Conservation (phyloP, 1,140 invertebrate species). For the Ceratina japonica region DNA sequence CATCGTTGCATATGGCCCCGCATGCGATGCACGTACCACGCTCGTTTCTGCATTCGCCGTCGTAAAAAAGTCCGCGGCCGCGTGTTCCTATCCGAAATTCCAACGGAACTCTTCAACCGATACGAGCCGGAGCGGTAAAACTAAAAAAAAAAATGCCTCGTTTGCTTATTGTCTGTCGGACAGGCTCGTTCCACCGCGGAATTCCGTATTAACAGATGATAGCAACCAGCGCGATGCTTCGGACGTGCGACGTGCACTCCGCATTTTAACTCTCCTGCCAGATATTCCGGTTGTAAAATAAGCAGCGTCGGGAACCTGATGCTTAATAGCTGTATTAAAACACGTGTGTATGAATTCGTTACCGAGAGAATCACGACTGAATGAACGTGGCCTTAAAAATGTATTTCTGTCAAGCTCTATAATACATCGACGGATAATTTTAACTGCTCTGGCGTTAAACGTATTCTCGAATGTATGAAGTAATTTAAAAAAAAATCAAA, state of each 20-base stretch:
- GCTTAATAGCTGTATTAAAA: no score
- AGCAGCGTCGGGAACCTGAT: no score
- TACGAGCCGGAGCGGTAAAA: conserved; percentile 5
- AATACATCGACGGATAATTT: no score
- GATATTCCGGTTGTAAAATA: no score
- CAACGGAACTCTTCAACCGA: conserved; percentile 44
- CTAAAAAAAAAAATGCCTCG: conserved; percentile 6
- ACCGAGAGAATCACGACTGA: no score
- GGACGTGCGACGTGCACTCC: not conserved
- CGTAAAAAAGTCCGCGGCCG: conserved; percentile 35
- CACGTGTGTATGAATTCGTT: no score
- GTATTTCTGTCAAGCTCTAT: no score
- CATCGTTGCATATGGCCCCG: conserved; percentile 43
- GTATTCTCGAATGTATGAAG: no score
- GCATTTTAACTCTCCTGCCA: not conserved
- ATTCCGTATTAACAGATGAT: not conserved
- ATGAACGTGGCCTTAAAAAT: no score
- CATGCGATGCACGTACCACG: conserved; percentile 41
- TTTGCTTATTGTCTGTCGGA: conserved; percentile 21
- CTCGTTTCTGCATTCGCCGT: conserved; percentile 48
- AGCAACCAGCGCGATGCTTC: not conserved
- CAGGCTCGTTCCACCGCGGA: not conserved
- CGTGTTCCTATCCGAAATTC: conserved; percentile 44
- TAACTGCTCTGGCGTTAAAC: no score
- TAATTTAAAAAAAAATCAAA: no score